These are phyloP conservation scores for Eupelmus urozonus DNA, from an alignment of 2,888 invertebrate species.

Conservation along the genomic window DNA sequence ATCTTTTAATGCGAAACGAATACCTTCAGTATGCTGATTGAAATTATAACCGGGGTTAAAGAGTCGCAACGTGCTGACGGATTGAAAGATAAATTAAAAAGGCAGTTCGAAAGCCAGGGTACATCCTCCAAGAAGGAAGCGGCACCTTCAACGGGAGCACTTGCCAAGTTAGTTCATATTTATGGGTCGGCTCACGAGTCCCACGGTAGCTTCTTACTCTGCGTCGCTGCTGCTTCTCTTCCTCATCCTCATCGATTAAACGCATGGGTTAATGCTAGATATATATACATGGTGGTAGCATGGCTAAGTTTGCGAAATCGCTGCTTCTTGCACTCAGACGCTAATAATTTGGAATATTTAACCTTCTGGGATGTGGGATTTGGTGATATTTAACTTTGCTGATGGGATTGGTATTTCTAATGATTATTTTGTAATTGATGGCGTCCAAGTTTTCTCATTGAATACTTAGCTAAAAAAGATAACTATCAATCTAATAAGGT, in stretches of 20 bases:
- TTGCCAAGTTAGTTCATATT: constrained; percentile 68
- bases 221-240: constrained; percentile 43
- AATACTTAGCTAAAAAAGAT: too few relatives aligned
- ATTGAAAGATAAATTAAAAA: constrained; percentile 16
- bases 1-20: too few relatives aligned
- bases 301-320: neutral
- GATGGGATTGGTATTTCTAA: too few relatives aligned
- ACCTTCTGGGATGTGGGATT: neutral
- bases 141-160: constrained; percentile 59
- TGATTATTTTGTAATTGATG: too few relatives aligned
- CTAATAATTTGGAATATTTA: neutral
- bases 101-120: neutral
- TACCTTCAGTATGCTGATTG: neutral
- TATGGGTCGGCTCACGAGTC: constrained; percentile 63
- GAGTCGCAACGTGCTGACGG: neutral
- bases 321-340: neutral
- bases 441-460: too few relatives aligned
- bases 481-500: too few relatives aligned
- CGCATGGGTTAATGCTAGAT: constrained; percentile 9
- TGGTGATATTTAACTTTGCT: neutral
- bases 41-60: neutral
- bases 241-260: constrained; percentile 27
- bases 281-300: neutral
- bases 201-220: constrained; percentile 51
- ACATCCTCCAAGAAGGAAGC: constrained; percentile 29